A percentile compares a stretch with the other conserved stretches of the same genome.
Evolutionary conservation across 2,113 vertebrate genomes (phyloP).

Genomic region (Mirza zaza): DNA sequence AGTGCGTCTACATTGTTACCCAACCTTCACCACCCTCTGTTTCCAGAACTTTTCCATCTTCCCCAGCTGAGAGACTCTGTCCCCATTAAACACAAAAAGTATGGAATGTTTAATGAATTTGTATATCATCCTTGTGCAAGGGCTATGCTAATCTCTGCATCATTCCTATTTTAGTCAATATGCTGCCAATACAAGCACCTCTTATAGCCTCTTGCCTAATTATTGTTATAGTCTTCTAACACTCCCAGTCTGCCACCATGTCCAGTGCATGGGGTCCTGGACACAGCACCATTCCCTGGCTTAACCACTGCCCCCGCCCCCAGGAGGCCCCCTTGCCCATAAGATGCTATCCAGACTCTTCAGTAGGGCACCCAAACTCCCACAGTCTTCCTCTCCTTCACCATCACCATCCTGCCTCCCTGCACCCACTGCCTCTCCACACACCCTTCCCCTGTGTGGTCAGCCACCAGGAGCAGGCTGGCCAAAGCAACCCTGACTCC

Average conservation of each 20-base stretch:
- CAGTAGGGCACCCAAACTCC: neutral
- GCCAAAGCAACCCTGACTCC: neutral
- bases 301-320: neutral
- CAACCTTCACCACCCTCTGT: too few species aligned
- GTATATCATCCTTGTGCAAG: neutral
- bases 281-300: neutral
- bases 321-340: neutral
- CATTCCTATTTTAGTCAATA: neutral
- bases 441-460: neutral
- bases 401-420: neutral
- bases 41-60: neutral
- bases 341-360: neutral
- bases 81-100: neutral
- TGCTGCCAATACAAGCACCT: neutral
- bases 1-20: too few species aligned
- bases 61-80: neutral
- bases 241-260: neutral
- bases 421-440: neutral
- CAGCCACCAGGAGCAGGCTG: neutral
- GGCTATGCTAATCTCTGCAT: neutral
- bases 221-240: neutral
- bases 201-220: neutral
- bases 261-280: neutral
- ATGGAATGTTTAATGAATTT: too few species aligned
- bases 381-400: neutral